A percentile compares a stretch with the other conserved stretches of the same genome.
phyloP scores from a whole-genome alignment of 2,113 vertebrate species.

The Limnothrissa miodon region DNA sequence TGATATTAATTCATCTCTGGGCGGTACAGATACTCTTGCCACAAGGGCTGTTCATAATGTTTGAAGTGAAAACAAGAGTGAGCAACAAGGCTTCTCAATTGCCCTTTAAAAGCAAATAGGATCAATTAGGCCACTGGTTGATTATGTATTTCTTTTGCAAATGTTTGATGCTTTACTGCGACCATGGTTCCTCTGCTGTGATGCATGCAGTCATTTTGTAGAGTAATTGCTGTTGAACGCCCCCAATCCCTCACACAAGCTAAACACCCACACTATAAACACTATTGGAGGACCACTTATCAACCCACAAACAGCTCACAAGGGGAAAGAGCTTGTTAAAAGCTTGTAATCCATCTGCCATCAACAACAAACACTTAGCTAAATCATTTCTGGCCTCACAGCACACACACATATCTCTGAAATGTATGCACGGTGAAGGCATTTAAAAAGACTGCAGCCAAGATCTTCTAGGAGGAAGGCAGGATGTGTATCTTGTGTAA shows the following conservation, averaged over 20 bases:
- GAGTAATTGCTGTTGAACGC: neutral
- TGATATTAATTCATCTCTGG: neutral
- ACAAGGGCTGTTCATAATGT: neutral
- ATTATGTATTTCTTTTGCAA: neutral
- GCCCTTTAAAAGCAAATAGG: neutral
- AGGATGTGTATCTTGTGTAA: neutral
- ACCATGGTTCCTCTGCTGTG: neutral
- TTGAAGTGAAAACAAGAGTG: neutral
- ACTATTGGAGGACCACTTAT: neutral
- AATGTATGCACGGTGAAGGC: neutral
- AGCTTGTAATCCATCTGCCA: slow-evolving; percentile 12
- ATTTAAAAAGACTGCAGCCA: neutral
- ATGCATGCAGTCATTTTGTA: neutral
- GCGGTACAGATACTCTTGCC: neutral
- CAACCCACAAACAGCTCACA: neutral
- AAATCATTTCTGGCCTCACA: neutral
- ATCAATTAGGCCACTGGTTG: neutral
- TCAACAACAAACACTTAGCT: neutral
- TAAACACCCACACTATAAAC: neutral
- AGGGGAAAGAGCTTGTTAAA: slow-evolving; percentile 11
- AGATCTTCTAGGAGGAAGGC: neutral
- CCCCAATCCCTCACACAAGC: neutral
- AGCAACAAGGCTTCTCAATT: neutral
- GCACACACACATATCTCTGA: neutral
- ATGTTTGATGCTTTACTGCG: neutral